Evolutionary conservation across 2,797 vertebrate genomes (phyloP), one percentile per base, ranked within the genome.

Genomic region (Gephyroberyx darwinii): DNA sequence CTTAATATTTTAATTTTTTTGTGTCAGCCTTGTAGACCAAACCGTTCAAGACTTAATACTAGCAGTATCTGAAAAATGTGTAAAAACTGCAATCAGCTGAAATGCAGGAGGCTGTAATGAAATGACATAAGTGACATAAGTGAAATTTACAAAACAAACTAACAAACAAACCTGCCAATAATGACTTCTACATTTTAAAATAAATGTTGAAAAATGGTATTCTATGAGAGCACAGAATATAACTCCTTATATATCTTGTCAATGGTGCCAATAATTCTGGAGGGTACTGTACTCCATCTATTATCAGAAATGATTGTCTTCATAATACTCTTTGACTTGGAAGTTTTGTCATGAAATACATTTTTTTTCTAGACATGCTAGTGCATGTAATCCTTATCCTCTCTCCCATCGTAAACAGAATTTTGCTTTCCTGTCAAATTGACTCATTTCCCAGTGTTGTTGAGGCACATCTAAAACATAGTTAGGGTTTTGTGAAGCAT

Each of bases 401-500:
- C 80, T 80, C 80, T 80, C 80, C 67, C 77, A 63, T 68, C 59
- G 74, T 77, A 87, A 83, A 90, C 83, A 86, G 89, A 89, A 89
- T 86, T 72, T 70, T 68, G 77, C 73, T 68, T 76, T 65, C 82
- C 70, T 88, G 85, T 90, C 88, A 90, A 86, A 90, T 88, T 86
- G 88, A 90, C 79, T 91, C 79, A 87, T 89, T 89, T 88, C 72
- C 73, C 84, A 77, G 82, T 85, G 86, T 87, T 90, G 84, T 87
- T 89, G 86, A 91, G 78, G 90, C 88, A 90, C 86, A 89, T 91
- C 89, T 92, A 90, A 91, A 90, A 90, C 87, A 90, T 88, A 91
- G 85, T 90, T 90, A 88, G 75, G 84, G 84, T 89, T 89, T 91
- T 90, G 87, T 91, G 90, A 92, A 88, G 92, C 90, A 91, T 92